These are phyloP conservation scores for Siniperca scherzeri DNA, from an alignment of 2,797 vertebrate species.

Conservation along the genomic window DNA sequence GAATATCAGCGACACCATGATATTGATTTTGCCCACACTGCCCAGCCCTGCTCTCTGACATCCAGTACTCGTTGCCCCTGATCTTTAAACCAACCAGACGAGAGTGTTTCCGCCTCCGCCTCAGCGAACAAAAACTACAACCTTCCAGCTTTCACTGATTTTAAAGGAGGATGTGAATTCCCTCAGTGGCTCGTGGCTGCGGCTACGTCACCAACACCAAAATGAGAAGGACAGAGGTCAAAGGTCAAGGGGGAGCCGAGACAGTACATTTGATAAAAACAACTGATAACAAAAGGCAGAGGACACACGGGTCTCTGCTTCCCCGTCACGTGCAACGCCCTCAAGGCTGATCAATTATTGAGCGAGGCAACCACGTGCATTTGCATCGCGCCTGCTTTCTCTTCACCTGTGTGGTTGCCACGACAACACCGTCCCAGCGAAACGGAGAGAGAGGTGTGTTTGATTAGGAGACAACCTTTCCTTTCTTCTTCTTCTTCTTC, in stretches of 20 bases:
- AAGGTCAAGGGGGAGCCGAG: conserved; percentile 1
- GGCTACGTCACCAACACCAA: too few species aligned
- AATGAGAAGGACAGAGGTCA: not conserved
- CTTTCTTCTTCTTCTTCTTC: not conserved
- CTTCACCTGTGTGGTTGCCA: conserved; percentile 62
- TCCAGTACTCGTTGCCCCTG: too few species aligned
- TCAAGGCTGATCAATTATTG: conserved; percentile 75
- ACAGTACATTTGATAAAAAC: not conserved
- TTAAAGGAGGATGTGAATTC: not conserved
- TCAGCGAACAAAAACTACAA: not conserved
- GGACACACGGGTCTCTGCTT: not conserved
- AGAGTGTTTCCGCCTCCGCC: not conserved
- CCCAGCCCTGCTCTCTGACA: too few species aligned
- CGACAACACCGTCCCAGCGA: conserved; percentile 50
- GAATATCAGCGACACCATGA: too few species aligned
- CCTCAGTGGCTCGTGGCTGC: too few species aligned
- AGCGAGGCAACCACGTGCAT: conserved; percentile 47
- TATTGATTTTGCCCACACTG: too few species aligned
- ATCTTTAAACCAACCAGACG: not conserved
- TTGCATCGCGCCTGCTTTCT: conserved; percentile 17
- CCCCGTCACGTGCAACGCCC: conserved; percentile 36
- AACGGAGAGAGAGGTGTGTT: conserved; percentile 16
- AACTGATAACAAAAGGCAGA: not conserved
- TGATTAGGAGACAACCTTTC: conserved; percentile 5
- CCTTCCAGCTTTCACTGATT: not conserved